Conservation (phyloP, 2,113 vertebrate species). For the Stigmatopora argus region DNA sequence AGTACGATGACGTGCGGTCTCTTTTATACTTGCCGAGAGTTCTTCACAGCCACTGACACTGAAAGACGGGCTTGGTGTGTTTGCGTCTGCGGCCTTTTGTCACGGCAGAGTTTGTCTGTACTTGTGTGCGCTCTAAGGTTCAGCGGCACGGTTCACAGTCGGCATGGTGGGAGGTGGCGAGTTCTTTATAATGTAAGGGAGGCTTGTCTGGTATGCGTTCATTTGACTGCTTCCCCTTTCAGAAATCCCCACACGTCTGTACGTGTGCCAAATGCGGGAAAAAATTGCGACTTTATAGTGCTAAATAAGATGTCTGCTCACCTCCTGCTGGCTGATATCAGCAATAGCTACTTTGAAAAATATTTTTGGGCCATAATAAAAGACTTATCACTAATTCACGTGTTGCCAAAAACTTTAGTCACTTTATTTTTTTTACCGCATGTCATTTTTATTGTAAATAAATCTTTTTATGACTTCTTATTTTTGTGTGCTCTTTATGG, state of each 20-base stretch:
- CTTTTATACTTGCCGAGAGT: conserved; percentile 8
- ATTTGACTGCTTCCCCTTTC: conserved; percentile 22
- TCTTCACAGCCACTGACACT: conserved; percentile 53
- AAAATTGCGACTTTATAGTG: background rate
- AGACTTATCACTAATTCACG: background rate
- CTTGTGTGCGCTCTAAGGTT: conserved; percentile 39
- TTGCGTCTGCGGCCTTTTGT: conserved; percentile 35
- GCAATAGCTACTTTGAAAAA: conserved; percentile 41
- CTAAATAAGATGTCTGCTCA: conserved; percentile 37
- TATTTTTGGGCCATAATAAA: background rate
- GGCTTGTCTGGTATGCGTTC: conserved; percentile 14
- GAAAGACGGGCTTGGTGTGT: conserved; percentile 40
- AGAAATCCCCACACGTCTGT: conserved; percentile 40
- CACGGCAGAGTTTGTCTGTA: conserved; percentile 25
- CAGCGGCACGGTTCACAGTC: conserved; percentile 35
- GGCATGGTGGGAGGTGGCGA: conserved; percentile 35
- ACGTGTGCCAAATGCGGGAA: background rate
- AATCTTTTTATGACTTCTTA: too few relatives aligned
- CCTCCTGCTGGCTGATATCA: conserved; percentile 59
- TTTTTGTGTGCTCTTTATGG: too few relatives aligned
- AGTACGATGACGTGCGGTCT: conserved; percentile 16
- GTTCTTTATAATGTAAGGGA: conserved; percentile 18
- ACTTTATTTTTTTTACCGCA: too few relatives aligned
- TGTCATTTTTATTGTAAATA: too few relatives aligned
- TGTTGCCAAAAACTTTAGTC: background rate